Conservation (phyloP, 1,140 invertebrate species). For the Sesamia nonagrioides region DNA sequence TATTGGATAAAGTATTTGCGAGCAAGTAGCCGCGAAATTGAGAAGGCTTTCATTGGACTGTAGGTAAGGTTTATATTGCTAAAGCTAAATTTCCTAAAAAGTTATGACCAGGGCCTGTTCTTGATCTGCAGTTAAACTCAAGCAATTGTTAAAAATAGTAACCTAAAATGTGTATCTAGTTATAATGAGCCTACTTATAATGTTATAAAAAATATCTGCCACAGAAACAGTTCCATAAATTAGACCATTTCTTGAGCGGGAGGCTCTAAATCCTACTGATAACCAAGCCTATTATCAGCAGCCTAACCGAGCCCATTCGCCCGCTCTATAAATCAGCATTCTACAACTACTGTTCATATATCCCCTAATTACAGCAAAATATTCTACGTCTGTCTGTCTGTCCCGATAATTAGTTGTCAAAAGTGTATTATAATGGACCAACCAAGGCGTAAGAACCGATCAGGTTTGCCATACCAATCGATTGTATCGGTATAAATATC, state of each 20-base stretch:
- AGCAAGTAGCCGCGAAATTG: neutral
- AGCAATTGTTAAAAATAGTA: no score
- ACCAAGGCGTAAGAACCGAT: slow-evolving; percentile 4
- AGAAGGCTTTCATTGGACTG: neutral
- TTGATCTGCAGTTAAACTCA: no score
- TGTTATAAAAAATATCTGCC: no score
- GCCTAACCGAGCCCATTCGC: neutral
- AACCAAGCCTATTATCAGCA: neutral
- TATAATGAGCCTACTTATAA: no score
- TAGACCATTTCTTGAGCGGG: neutral
- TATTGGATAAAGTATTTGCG: neutral
- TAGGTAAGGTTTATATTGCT: neutral
- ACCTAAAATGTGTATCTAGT: no score
- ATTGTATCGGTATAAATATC: slow-evolving; percentile 12
- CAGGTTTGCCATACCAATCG: neutral
- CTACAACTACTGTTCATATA: slow-evolving; percentile 38
- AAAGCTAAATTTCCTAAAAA: no score
- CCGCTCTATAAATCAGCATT: slow-evolving; percentile 24
- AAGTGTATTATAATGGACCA: slow-evolving; percentile 10
- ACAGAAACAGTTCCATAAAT: neutral
- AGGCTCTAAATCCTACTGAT: neutral
- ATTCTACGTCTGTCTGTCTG: slow-evolving; percentile 10
- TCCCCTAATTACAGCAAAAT: slow-evolving; percentile 35
- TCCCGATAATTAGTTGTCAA: slow-evolving; percentile 42
- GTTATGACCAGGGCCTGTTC: no score